These are phyloP conservation scores for Cassiopea andromeda DNA, from an alignment of 30 jellyfish, hydroid and myxozoan genomes.

Conservation along the genomic window DNA sequence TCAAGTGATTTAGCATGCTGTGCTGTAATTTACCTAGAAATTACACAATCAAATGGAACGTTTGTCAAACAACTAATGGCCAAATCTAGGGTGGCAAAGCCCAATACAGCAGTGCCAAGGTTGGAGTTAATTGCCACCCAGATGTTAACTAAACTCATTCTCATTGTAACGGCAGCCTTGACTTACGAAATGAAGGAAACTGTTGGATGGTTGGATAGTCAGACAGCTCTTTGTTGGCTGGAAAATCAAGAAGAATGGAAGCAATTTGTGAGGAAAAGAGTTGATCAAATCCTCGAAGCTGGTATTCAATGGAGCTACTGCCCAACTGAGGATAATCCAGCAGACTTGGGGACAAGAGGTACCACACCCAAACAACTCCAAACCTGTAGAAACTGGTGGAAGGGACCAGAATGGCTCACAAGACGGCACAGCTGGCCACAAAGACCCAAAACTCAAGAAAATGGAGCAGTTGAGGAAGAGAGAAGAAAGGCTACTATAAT, in stretches of 20 bases:
- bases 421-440: slow-evolving; percentile 50
- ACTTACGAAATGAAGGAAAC: slow-evolving; percentile 1
- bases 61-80: slow-evolving; percentile 41
- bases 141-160: slow-evolving; percentile 40
- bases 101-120: slow-evolving; percentile 35
- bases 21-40: slow-evolving; percentile 53
- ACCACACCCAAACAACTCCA: slow-evolving; percentile 49
- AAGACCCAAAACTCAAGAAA: background rate
- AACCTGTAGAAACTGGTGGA: slow-evolving; percentile 19
- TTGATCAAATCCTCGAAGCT: slow-evolving; percentile 55
- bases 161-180: slow-evolving; percentile 47
- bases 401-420: slow-evolving; percentile 65
- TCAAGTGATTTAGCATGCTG: slow-evolving; percentile 48
- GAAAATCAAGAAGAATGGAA: slow-evolving; percentile 54
- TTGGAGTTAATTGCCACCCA: slow-evolving; percentile 56
- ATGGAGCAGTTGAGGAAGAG: slow-evolving; percentile 7
- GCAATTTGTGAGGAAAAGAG: slow-evolving; percentile 56
- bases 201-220: slow-evolving; percentile 52
- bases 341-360: slow-evolving; percentile 72
- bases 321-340: slow-evolving; percentile 67
- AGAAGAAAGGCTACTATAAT: slow-evolving; percentile 5
- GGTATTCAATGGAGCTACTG: slow-evolving; percentile 54
- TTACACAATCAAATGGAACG: slow-evolving; percentile 41
- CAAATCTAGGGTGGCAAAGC: slow-evolving; percentile 59
- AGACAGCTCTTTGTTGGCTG: slow-evolving; percentile 66